Conservation (phyloP, 2,888 invertebrate species). For the Selenia dentaria region DNA sequence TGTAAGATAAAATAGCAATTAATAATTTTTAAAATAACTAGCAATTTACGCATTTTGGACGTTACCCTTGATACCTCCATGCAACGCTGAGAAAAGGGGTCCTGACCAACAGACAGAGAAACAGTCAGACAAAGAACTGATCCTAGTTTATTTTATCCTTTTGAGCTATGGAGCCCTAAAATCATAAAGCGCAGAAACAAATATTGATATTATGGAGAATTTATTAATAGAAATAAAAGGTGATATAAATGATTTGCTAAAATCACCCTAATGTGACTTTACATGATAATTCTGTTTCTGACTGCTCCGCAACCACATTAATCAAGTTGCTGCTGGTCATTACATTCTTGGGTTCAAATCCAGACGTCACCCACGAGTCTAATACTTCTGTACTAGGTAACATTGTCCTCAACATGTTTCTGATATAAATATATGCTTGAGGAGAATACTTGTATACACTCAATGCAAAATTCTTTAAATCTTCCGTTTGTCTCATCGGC, state of each 20-base stretch:
- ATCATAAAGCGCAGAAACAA: too few relatives aligned
- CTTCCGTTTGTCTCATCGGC: conserved; percentile 75
- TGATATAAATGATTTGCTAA: conserved; percentile 37
- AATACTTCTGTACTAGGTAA: conserved; percentile 73
- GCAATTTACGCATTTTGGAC: too few relatives aligned
- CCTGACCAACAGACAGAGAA: too few relatives aligned
- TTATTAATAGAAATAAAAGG: conserved; percentile 27
- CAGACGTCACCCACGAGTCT: conserved; percentile 68
- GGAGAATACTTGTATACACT: conserved; percentile 78
- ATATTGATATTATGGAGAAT: too few relatives aligned
- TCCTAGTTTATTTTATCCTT: too few relatives aligned
- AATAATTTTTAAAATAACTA: too few relatives aligned
- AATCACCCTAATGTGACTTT: conserved; percentile 63
- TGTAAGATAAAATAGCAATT: too few relatives aligned
- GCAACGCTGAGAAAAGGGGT: too few relatives aligned
- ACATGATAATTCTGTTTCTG: conserved; percentile 69
- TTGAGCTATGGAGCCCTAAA: too few relatives aligned
- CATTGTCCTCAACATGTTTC: conserved; percentile 73
- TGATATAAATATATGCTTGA: conserved; percentile 74
- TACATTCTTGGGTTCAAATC: conserved; percentile 65
- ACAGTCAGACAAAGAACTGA: too few relatives aligned
- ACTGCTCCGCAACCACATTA: conserved; percentile 69
- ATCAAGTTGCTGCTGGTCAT: conserved; percentile 59
- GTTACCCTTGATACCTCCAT: too few relatives aligned
- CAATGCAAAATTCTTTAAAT: conserved; percentile 73